Conservation (phyloP, 2,797 vertebrate species). For the Sitta carolinensis region DNA sequence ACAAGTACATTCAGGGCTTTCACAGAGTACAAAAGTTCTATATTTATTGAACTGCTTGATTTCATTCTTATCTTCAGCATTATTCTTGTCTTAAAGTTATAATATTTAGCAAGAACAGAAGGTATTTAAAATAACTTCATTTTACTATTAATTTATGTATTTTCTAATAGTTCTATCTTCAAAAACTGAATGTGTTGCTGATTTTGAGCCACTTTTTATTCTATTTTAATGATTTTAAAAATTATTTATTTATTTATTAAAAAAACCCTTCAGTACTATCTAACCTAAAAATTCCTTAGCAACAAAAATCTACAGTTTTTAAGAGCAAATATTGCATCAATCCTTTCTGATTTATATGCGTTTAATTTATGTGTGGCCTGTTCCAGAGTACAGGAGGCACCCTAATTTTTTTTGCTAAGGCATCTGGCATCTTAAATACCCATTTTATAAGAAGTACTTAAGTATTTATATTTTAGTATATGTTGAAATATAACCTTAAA, state of each 20-base stretch:
- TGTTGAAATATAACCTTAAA: not conserved
- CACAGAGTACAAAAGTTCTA: not conserved
- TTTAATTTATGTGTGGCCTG: not conserved
- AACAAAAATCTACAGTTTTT: not conserved
- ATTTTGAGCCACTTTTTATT: not conserved
- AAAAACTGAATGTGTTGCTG: not conserved
- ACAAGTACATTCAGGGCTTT: not conserved
- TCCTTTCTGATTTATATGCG: not conserved
- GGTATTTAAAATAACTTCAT: not conserved
- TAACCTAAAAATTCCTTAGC: not conserved
- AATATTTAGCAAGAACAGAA: not conserved
- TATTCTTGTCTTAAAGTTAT: not conserved
- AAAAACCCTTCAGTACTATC: rapidly evolving
- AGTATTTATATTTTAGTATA: not conserved
- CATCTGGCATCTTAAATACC: not conserved
- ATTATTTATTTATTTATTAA: not conserved
- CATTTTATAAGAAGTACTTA: not conserved
- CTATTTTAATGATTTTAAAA: not conserved
- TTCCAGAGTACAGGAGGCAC: not conserved
- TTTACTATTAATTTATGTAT: not conserved
- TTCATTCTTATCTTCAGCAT: not conserved
- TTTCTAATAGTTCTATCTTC: not conserved
- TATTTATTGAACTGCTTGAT: not conserved
- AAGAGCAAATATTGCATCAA: not conserved
- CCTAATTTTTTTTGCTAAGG: not conserved